Base-by-base conservation (phyloP, 2,888 invertebrate species). In the Eristalinus sepulchralis region DNA sequence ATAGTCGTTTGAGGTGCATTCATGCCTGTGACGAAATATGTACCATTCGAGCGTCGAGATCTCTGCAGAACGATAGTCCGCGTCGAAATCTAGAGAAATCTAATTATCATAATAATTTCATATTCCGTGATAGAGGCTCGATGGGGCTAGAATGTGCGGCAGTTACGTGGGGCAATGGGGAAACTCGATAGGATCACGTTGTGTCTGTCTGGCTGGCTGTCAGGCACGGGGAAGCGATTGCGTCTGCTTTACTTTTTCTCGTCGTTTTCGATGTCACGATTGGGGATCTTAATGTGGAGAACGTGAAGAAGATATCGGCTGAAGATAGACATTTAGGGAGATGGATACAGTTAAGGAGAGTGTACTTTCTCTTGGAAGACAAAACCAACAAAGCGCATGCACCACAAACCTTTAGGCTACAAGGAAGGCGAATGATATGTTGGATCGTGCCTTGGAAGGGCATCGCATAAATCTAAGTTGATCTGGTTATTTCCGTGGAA, bases 61-160 rank as follows among this genome's bases (percentile, higher is more conserved):
- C 63, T 55, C 53, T 27, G 36, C 17, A 39, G 59, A 70, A 27
- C 36, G 70, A 73, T 55, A 62, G 39, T 3, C 39, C 4, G 3
- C 17, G 62, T 22, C 31, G 34, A 72, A 62, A 72, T 34, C 34
- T 33, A 36, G 20, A 59, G n/a, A 64, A 70, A 79, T 59, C 64
- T 79, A 71, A 72, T 79, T 79, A 72, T 79, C 59, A 62, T 72
- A 55, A 36, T 36, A 80, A 67, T 80, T 72, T 80, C 79, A 80
- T 72, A 36, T 72, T 66, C 72, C 59, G 39, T 66, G 79, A 72
- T 64, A 39, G 72, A 79, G 33, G 13, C 22, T 27, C n/a, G n/a
- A 5, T 24, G 20, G 60, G 36, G 66, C 17, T 59, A 64, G 53
- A 66, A 57, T 71, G 71, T 9, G 31, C n/a, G 17, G 47, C 17